Evolutionary conservation across 2,888 invertebrate species (phyloP), one percentile per base, ranked within the genome.

Genomic region (Hypomecis punctinalis): DNA sequence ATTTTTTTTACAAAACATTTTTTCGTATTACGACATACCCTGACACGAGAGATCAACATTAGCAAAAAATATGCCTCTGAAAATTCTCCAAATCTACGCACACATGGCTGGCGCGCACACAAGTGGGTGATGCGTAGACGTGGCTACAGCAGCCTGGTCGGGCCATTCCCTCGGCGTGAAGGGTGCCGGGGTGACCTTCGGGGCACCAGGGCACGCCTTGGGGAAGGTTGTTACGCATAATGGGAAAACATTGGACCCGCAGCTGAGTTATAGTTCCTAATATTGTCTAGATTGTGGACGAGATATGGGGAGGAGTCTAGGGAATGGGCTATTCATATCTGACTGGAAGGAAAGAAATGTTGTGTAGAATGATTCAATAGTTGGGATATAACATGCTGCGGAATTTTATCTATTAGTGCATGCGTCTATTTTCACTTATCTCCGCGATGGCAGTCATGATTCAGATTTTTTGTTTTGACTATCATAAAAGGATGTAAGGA

Each of bases 111-210:
- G 13, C n/a, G 35, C 61, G 11, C 51, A 62, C 56, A 62, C 56
- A 1, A 7, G 33, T 10, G 51, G n/a, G 48, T 10, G 5, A 8
- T n/a, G 49, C 47, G 13, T 5, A 47, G 47, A 43, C 47, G n/a
- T n/a, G 5, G 23, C 40, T 40, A 46, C 39, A 40, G 48, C 46
- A 35, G 59, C 23, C 46, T 54, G 51, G 40, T 10, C 56, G 39
- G 65, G 65, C 52, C 65, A 61, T 65, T 56, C 51, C 35, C 65
- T 23, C 54, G 42, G 56, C 45, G 37, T 57, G 35, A 52, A 60
- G 64, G 64, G 60, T 64, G 56, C 51, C 23, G 56, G 39, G 65
- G 64, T 64, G 67, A 69, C 69, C 67, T 69, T 61, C 58, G 11
- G 53, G 63, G 55, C 66, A 64, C 63, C 52, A 45, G 51, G 57